Conservation (phyloP, 2,888 invertebrate genomes). For the Volucella zonaria region DNA sequence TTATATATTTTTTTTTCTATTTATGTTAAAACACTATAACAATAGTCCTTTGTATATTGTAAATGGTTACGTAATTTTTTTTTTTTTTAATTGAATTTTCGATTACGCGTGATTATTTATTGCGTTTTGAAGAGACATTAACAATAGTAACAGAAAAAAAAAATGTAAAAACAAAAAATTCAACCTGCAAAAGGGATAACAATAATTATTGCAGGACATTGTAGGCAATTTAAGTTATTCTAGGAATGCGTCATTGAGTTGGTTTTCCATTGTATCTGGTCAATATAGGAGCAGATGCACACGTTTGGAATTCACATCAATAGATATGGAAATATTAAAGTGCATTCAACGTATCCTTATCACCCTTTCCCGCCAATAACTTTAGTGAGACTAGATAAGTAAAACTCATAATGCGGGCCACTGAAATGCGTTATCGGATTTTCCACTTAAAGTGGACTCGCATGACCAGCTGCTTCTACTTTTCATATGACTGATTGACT, state of each 20-base stretch:
- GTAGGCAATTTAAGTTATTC: background rate
- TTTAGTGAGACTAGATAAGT: conserved; percentile 1
- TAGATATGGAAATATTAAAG: background rate
- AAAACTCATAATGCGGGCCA: conserved; percentile 15
- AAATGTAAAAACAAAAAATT: conserved; percentile 10
- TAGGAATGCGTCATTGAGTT: background rate
- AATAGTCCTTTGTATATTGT: conserved; percentile 26
- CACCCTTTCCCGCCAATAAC: background rate
- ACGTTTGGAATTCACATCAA: no score
- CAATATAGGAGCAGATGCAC: background rate
- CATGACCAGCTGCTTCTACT: background rate
- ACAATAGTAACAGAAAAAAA: conserved; percentile 1
- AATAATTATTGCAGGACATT: conserved; percentile 9
- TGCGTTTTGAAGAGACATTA: background rate
- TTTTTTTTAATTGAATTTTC: conserved; percentile 38
- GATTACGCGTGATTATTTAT: conserved; percentile 54
- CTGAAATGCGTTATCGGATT: conserved; percentile 52
- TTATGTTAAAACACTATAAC: conserved; percentile 43
- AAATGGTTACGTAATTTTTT: conserved; percentile 8
- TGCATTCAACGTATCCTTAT: conserved; percentile 1
- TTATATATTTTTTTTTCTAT: conserved; percentile 19
- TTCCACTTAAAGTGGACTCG: conserved; percentile 48
- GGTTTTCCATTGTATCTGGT: background rate
- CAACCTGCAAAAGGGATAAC: conserved; percentile 13
- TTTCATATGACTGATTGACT: background rate